phyloP scores from a whole-genome alignment of 1,140 invertebrate genomes.

The Scaptomyza hsui region DNA sequence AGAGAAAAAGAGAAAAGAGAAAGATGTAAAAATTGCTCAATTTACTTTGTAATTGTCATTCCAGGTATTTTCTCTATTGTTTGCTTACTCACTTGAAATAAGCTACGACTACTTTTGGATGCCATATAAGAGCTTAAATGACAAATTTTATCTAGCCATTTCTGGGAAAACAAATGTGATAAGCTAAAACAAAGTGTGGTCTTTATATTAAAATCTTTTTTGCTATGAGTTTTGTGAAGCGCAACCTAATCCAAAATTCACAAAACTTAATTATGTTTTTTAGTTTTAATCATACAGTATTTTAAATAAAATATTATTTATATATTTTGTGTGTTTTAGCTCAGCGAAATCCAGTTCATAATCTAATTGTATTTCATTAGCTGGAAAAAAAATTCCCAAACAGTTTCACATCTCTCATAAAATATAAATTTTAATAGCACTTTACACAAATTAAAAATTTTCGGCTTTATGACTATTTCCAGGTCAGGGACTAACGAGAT shows the following conservation, averaged over 20 bases:
- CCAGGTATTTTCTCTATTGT: neutral
- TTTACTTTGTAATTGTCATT: neutral
- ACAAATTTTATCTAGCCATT: neutral
- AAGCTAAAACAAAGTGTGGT: no score
- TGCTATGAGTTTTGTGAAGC: no score
- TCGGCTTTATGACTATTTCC: neutral
- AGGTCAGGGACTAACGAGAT: neutral
- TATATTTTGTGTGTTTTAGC: neutral
- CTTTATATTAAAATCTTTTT: no score
- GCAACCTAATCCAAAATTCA: no score
- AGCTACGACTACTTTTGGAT: neutral
- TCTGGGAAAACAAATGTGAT: neutral
- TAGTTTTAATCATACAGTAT: no score
- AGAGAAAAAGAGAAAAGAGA: no score
- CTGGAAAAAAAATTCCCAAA: neutral
- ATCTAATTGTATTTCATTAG: neutral
- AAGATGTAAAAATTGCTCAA: neutral
- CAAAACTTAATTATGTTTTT: no score
- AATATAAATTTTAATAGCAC: neutral
- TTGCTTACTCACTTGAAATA: neutral
- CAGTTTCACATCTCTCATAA: neutral
- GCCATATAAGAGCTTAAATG: neutral
- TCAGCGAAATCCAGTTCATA: neutral
- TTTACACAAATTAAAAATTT: neutral
- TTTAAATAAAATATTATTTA: neutral